Evolutionary conservation across 1,140 invertebrate species (phyloP).

Genomic region (Trachymyrmex septentrionalis): DNA sequence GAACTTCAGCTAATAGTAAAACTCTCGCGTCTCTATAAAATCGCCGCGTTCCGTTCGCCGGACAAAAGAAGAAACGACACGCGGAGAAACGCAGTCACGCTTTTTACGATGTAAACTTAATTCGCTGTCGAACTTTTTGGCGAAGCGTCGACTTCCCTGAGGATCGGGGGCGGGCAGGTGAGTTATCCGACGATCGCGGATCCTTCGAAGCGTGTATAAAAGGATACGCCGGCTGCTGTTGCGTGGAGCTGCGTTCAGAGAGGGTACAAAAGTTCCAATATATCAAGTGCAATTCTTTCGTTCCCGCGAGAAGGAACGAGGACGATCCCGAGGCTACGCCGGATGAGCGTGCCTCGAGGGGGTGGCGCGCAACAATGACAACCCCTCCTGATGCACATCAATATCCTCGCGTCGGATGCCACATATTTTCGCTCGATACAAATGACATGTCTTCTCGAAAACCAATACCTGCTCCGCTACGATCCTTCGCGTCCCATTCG

Average conservation of each 20-base stretch:
- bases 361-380: conserved; percentile 75
- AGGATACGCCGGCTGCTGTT: conserved; percentile 78
- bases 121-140: conserved; percentile 34
- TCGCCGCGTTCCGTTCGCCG: neutral
- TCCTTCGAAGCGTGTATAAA: conserved; percentile 72
- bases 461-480: conserved; percentile 72
- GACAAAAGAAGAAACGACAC: neutral
- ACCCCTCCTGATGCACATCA: conserved; percentile 76
- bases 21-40: neutral
- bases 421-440: conserved; percentile 77
- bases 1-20: neutral
- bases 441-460: conserved; percentile 75
- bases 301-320: conserved; percentile 54
- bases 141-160: conserved; percentile 63
- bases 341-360: conserved; percentile 60
- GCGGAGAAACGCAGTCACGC: neutral
- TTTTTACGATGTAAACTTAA: conserved; percentile 32
- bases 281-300: conserved; percentile 78
- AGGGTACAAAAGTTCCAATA: conserved; percentile 79
- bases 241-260: conserved; percentile 66
- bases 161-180: conserved; percentile 63
- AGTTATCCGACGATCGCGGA: conserved; percentile 73
- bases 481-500: conserved; percentile 66
- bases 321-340: conserved; percentile 24
- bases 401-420: conserved; percentile 76